Base-by-base conservation (phyloP, 2,888 invertebrate species). In the Eustalomyia histrio region DNA sequence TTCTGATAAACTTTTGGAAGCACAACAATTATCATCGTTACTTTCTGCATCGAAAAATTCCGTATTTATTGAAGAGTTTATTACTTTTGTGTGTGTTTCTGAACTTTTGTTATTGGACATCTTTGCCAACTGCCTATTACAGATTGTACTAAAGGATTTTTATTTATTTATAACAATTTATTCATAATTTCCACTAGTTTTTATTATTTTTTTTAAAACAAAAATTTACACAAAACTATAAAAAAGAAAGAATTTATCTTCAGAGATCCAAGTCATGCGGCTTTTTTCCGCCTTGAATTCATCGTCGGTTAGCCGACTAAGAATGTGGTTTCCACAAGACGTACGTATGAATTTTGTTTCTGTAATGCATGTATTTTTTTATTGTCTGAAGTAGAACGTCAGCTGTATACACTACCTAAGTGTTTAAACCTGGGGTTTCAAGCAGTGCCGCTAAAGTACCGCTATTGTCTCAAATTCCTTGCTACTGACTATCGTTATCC, bases 11-110 rank as follows among this genome's bases (percentile, higher is more conserved):
- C 18, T 58, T 21, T 71, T 60, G 24, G 18, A 72, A 0, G 39
- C 64, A 14, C 76, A 65, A 35, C 52, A 78, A 24, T 84, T 79
- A 53, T 84, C 86, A 39, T 84, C 57, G 14, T 84, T 87, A 24
- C 86, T 83, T 80, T 88, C 90, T 16, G 90, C 90, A 78, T 89
- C 90, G 69, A 87, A 83, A 72, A 85, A 89, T 81, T 89, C 88
- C 21, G 86, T 85, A 1, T 86, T 81, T 43, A 58, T 58, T 52
- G 79, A 68, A 16, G 79, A 69, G 55, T 79, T 80, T 12, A 81
- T 76, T 18, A 39, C 61, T 65, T 53, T 85, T 18, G 79, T 78
- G 60, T 87, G 85, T 83, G 86, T 80, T 63, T 88, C 87, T 65
- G 83, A 79, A 71, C 86, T 85, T 87, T 86, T 87, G 17, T 64